These are phyloP conservation scores for Elymnias hypermnestra DNA, from an alignment of 1,140 invertebrate genomes.

Conservation along the genomic window DNA sequence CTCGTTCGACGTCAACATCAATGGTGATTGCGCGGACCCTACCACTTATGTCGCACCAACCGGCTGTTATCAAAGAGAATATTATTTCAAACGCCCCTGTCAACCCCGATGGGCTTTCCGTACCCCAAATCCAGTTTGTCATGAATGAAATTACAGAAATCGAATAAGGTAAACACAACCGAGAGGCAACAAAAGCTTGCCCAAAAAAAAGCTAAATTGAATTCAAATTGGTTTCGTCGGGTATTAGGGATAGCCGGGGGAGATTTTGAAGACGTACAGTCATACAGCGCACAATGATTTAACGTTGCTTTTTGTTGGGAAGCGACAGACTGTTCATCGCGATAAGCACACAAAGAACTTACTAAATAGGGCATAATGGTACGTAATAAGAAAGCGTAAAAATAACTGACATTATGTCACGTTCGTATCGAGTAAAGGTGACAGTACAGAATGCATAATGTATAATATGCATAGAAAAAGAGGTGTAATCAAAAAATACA, in stretches of 20 bases:
- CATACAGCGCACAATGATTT: conserved; percentile 53
- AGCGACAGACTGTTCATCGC: conserved; percentile 40
- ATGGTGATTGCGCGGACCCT: conserved; percentile 49
- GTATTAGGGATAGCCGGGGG: conserved; percentile 71
- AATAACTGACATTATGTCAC: too few species aligned
- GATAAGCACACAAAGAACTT: conserved; percentile 47
- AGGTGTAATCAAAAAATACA: too few species aligned
- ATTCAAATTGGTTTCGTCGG: conserved; percentile 74
- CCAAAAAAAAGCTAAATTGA: conserved; percentile 74
- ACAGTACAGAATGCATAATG: too few species aligned
- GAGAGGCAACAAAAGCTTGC: conserved; percentile 73
- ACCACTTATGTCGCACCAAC: conserved; percentile 57
- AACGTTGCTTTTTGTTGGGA: conserved; percentile 59
- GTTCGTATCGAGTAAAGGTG: too few species aligned
- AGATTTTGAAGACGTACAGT: conserved; percentile 52
- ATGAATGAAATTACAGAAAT: conserved; percentile 77
- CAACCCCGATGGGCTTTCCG: conserved; percentile 65
- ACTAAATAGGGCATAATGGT: conserved; percentile 38
- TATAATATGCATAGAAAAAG: too few species aligned
- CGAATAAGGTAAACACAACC: conserved; percentile 75
- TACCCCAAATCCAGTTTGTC: conserved; percentile 74
- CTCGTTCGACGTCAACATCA: conserved; percentile 39
- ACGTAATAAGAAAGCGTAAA: conserved; percentile 1
- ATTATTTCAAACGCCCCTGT: conserved; percentile 75
- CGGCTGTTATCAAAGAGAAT: conserved; percentile 74